phyloP scores from a whole-genome alignment of 2,797 vertebrate species.

The Pipistrellus nathusii region DNA sequence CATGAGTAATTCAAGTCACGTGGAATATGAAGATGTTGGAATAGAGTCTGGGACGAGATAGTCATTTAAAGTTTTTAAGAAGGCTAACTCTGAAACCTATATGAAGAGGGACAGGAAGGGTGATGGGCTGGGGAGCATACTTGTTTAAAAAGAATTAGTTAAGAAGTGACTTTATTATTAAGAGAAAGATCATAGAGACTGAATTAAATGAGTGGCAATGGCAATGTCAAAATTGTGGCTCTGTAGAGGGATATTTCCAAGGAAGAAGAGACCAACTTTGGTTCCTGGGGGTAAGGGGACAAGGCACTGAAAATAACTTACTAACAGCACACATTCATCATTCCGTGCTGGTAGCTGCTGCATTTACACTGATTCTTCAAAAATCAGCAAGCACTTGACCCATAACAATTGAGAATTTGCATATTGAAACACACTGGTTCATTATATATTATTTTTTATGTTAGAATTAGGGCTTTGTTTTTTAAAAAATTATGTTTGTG shows the following conservation, averaged over 20 bases:
- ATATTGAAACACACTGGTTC: not conserved
- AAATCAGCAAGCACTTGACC: not conserved
- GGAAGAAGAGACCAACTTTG: not conserved
- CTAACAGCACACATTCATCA: not conserved
- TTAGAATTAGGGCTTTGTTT: not conserved
- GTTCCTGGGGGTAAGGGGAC: rapidly evolving
- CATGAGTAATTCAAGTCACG: not conserved
- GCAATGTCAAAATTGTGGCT: not conserved
- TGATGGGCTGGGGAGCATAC: not conserved
- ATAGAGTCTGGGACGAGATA: not conserved
- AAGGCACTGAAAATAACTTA: not conserved
- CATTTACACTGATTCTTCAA: not conserved
- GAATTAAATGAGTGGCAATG: not conserved
- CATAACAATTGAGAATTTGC: not conserved
- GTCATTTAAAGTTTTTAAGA: not conserved
- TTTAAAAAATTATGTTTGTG: not conserved
- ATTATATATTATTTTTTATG: not conserved
- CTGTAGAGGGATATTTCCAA: not conserved
- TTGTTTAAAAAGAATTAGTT: not conserved
- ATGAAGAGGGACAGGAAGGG: not conserved
- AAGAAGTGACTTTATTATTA: not conserved
- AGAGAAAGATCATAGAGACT: not conserved
- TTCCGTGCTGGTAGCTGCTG: not conserved
- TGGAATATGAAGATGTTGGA: not conserved
- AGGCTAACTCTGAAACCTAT: not conserved